Evolutionary conservation across 2,113 vertebrate species (phyloP), one percentile per base, ranked within the genome.

Genomic region (Centropus unirufus): DNA sequence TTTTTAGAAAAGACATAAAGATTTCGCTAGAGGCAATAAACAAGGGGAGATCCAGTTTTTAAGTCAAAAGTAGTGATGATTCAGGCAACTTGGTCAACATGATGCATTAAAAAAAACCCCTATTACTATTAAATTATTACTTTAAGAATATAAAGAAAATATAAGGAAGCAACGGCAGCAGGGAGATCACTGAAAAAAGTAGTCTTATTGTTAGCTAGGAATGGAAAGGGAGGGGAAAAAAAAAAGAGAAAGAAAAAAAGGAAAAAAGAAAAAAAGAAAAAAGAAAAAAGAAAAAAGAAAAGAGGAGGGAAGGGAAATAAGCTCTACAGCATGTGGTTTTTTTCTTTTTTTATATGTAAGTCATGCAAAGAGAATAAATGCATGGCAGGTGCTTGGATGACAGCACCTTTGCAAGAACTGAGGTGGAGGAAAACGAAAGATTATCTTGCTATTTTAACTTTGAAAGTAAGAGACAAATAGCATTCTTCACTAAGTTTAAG

Each of bases 121-220:
- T 46, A 29, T 51, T 52, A 36, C 19, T 47, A 51, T 19, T 51
- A 59, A 89, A 54, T 26, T 66, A 8, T n/a, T 80, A 70, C 52
- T 92, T 55, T 27, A 59, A 70, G 32, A 77, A 29, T n/a, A n/a
- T n/a, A n/a, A n/a, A n/a, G n/a, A 8, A 64, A 83, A 95, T 94
- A 32, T 39, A 73, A 81, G 29, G 39, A 74, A 90, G 20, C 11
- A 76, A 54, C 26, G 58, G 18, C 29, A 82, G 51, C 42, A 92
- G 79, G 7, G 27, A 94, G 22, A 22, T 74, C 4, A 29, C 6
- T 57, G 23, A 68, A 67, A 81, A 88, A 77, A 27, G 54, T 14
- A 52, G 11, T 14, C 24, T 27, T 91, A 55, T 16, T 55, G 14
- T 44, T 95, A 63, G 12, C 13, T 47, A 89, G 20, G 13, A 74